Conservation (phyloP, 2,797 vertebrate genomes). For the Pangasius mekongensis region DNA sequence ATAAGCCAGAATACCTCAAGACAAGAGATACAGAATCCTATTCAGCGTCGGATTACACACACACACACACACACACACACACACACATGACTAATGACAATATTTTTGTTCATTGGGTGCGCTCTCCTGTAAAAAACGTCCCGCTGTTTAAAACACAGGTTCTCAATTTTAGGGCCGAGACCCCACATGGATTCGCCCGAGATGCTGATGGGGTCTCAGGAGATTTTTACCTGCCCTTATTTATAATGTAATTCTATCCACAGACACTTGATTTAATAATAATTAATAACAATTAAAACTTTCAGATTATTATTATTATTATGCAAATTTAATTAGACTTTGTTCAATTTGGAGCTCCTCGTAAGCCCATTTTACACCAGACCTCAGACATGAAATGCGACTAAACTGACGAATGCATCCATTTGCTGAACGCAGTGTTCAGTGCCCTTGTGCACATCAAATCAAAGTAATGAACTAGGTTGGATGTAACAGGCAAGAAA, state of each 20-base stretch:
- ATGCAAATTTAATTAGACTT: neutral
- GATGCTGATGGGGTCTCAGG: neutral
- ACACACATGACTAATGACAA: too few relatives aligned
- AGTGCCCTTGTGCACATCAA: constrained; percentile 9
- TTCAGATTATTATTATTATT: neutral
- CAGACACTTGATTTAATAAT: neutral
- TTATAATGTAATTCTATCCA: neutral
- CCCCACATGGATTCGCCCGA: neutral
- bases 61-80: too few relatives aligned
- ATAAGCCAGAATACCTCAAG: constrained; percentile 1
- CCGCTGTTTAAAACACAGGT: neutral
- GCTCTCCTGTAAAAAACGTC: neutral
- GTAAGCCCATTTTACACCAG: neutral
- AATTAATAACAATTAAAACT: neutral
- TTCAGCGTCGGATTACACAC: too few relatives aligned
- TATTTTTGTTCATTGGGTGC: neutral
- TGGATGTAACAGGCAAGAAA: neutral
- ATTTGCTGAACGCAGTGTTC: neutral
- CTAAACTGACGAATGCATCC: neutral
- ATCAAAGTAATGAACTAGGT: constrained; percentile 2
- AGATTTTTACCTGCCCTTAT: neutral
- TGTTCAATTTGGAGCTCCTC: neutral
- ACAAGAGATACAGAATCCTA: neutral
- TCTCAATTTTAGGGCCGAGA: neutral
- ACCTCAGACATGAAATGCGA: neutral